Conservation (phyloP, 1,140 invertebrate genomes). For the Monochamus saltuarius region DNA sequence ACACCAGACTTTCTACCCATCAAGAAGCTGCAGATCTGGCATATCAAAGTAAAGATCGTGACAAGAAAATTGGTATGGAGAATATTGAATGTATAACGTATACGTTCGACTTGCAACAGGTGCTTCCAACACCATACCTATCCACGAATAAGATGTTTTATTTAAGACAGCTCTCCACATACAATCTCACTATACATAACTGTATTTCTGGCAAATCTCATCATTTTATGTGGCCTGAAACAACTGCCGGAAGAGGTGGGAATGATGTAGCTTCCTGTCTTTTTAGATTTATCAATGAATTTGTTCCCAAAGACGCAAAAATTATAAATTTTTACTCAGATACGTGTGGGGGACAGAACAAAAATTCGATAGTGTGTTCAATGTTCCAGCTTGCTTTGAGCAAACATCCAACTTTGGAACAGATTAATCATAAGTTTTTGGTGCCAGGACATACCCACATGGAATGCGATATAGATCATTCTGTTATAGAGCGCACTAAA, state of each 20-base stretch:
- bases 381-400: too few species aligned
- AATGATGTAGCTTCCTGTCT: slow-evolving; percentile 3
- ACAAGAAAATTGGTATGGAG: neutral
- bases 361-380: too few species aligned
- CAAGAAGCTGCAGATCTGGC: neutral
- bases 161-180: too few species aligned
- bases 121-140: neutral
- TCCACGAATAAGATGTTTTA: neutral
- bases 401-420: neutral
- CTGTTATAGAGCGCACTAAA: slow-evolving; percentile 34
- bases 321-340: too few species aligned
- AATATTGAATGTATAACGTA: neutral
- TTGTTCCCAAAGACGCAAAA: too few species aligned
- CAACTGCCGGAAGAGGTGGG: neutral
- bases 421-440: slow-evolving; percentile 46
- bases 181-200: too few species aligned
- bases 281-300: slow-evolving; percentile 1
- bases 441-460: slow-evolving; percentile 44
- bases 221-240: slow-evolving; percentile 2
- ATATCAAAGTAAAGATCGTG: too few species aligned
- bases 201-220: neutral
- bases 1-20: neutral
- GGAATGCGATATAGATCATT: slow-evolving; percentile 44
- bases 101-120: slow-evolving; percentile 1
- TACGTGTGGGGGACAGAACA: too few species aligned